These are phyloP conservation scores for Drosophila equinoxialis DNA, from an alignment of 1,140 invertebrate genomes.

Conservation along the genomic window DNA sequence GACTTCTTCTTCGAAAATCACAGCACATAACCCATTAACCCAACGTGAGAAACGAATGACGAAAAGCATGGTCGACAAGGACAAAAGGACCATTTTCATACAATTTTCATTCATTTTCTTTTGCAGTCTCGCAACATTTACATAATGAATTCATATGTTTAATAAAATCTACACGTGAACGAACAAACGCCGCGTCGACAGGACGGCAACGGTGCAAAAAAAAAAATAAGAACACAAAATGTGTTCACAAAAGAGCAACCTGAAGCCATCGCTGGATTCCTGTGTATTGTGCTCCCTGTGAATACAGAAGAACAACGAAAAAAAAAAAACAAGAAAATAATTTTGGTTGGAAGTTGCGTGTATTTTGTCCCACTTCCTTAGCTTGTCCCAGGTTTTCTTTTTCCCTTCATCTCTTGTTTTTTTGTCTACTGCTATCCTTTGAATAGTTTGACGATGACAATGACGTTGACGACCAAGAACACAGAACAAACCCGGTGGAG, in stretches of 20 bases:
- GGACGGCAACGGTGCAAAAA: no score
- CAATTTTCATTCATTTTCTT: slow-evolving; percentile 52
- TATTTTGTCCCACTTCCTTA: not conserved
- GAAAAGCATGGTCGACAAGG: slow-evolving; percentile 12
- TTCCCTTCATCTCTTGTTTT: not conserved
- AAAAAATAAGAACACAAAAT: no score
- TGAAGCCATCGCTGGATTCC: slow-evolving; percentile 34
- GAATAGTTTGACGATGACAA: slow-evolving; percentile 67
- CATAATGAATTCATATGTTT: slow-evolving; percentile 82
- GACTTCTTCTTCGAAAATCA: slow-evolving; percentile 60
- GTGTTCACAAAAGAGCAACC: slow-evolving; percentile 47
- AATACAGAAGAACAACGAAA: not conserved
- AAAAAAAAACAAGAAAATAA: slow-evolving; percentile 12
- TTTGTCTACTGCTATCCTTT: slow-evolving; percentile 29
- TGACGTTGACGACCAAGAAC: slow-evolving; percentile 12
- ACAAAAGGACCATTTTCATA: slow-evolving; percentile 63
- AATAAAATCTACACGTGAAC: slow-evolving; percentile 80
- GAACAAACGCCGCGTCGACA: slow-evolving; percentile 25
- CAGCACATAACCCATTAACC: slow-evolving; percentile 77
- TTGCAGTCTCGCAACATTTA: slow-evolving; percentile 53
- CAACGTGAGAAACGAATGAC: slow-evolving; percentile 42
- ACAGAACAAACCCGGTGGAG: not conserved
- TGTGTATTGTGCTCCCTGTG: slow-evolving; percentile 1
- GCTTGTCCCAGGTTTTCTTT: not conserved
- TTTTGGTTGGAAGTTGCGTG: slow-evolving; percentile 10